Base-by-base conservation (phyloP, 2,113 vertebrate genomes). In the Microcebus ravelobensis region DNA sequence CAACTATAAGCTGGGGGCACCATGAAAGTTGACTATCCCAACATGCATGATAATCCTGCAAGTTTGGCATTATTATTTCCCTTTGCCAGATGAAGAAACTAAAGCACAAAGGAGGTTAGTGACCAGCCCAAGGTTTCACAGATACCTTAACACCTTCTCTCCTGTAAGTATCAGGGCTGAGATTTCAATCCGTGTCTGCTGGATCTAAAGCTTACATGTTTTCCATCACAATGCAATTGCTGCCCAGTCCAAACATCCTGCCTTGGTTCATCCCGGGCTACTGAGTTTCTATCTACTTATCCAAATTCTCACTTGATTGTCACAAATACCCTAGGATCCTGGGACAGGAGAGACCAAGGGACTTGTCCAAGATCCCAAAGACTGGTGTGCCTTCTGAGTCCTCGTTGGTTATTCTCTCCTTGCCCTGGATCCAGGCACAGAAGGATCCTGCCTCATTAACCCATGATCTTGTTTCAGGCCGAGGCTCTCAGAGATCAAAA, bases 401-500 rank as follows among this genome's bases (percentile, higher is more conserved):
- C 63, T 94, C 36, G 36, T 11, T 36, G 23, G 21, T 48, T 89
- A 31, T 18, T 36, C 34, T 55, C 27, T 77, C 80, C 39, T 52
- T 31, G 3, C 63, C 27, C 17, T 11, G 18, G 48, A 17, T 39
- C 31, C 52, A 25, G n/a, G 20, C 55, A 45, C 45, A 50, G 20
- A 71, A 21, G 27, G 4, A 13, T 23, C 48, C 90, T 29, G 23
- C 80, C 13, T 42, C 55, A 15, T 42, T 63, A 81, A 81, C 25
- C 67, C 36, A 39, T 8, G 45, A 5, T 45, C 80, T 92, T 36
- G 14, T 79, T 91, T 93, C 45, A 77, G 90, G 81, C 73, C 89
- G 63, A 79, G 95, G 77, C 39, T 76, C 83, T 95, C 77, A 71
- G 50, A 86, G 34, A 65, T 97, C 82, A 68, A 94, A 77, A 70